phyloP scores from a whole-genome alignment of 1,140 invertebrate species.

The Caenorhabditis brenneri region DNA sequence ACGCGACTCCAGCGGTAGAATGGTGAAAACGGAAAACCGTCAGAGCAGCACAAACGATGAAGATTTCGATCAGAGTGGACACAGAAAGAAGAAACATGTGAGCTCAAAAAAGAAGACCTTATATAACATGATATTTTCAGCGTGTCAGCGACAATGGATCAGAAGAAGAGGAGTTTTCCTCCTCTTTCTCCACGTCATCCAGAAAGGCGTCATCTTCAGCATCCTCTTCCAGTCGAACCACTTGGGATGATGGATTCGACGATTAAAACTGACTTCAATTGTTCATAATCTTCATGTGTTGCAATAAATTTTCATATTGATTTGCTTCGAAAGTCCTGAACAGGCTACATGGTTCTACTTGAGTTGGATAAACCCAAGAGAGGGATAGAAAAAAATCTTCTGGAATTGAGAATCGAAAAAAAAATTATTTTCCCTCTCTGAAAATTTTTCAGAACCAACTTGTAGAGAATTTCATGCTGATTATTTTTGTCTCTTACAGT shows the following conservation, averaged over 20 bases:
- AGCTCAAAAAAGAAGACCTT: not conserved
- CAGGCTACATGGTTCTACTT: no score
- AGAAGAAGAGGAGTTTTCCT: not conserved
- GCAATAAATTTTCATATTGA: no score
- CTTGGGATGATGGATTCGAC: not conserved
- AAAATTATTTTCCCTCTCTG: no score
- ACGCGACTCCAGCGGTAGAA: not conserved
- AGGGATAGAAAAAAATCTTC: no score
- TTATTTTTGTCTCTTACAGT: no score
- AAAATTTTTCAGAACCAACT: no score
- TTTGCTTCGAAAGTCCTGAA: no score
- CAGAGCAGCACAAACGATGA: not conserved
- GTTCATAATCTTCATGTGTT: no score
- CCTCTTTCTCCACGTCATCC: not conserved
- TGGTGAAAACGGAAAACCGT: not conserved
- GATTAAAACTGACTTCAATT: no score
- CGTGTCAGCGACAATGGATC: constrained; percentile 7
- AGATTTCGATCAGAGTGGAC: not conserved
- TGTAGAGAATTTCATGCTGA: no score
- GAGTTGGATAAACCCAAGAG: no score
- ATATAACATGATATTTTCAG: not conserved
- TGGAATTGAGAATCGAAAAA: no score
- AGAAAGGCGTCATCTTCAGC: not conserved
- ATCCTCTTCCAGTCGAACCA: not conserved
- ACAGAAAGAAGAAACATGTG: not conserved